These are phyloP conservation scores for Hemicordylus capensis DNA, from an alignment of 2,113 vertebrate genomes.

Conservation along the genomic window DNA sequence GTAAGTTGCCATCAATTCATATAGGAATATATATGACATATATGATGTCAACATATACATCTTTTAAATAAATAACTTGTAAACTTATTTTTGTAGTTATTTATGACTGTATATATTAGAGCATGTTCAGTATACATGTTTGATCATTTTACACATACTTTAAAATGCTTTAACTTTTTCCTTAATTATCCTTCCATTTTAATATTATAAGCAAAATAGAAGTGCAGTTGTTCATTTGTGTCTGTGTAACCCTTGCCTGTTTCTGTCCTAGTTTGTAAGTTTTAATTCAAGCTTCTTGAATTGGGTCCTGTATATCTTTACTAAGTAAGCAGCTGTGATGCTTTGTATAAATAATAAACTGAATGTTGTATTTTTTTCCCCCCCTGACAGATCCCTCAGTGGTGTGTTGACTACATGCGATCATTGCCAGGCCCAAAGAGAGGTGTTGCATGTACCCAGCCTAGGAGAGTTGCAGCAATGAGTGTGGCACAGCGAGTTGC, in stretches of 20 bases:
- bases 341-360: neutral
- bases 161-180: neutral
- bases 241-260: neutral
- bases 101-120: neutral
- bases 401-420: constrained; percentile 95
- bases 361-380: constrained; percentile 2
- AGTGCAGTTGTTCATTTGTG: neutral
- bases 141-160: neutral
- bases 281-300: neutral
- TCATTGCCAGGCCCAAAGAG: constrained; percentile 87
- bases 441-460: constrained; percentile 94
- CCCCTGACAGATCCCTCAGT: constrained; percentile 89
- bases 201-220: neutral
- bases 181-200: neutral
- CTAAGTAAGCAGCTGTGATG: neutral
- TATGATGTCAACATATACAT: too few relatives aligned
- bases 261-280: neutral
- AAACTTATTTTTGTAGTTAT: neutral
- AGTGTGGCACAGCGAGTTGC: constrained; percentile 96
- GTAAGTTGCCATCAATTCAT: too few relatives aligned
- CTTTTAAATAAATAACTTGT: neutral
- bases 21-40: too few relatives aligned
- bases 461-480: constrained; percentile 94
- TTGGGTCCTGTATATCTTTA: neutral
- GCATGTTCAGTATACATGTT: neutral